Conservation (phyloP, 2,888 invertebrate genomes). For the Pyrrhosoma nymphula region DNA sequence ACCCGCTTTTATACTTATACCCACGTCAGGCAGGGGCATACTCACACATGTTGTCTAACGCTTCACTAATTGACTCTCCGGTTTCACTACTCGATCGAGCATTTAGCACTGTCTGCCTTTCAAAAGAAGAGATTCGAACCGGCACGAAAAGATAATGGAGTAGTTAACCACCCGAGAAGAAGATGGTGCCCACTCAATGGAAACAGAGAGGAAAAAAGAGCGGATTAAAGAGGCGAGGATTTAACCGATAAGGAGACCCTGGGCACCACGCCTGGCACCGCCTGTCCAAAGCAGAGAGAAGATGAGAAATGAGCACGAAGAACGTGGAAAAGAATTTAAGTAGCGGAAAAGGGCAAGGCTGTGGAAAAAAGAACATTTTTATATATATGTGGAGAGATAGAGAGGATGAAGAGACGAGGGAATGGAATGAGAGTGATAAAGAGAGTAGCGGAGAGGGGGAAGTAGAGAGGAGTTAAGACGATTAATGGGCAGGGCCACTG, state of each 20-base stretch:
- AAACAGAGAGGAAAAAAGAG: background rate
- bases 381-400: background rate
- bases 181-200: background rate
- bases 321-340: background rate
- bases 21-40: no score
- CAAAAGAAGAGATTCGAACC: background rate
- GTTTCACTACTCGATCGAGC: background rate
- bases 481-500: conserved; percentile 25
- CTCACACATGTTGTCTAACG: no score
- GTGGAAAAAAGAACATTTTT: background rate
- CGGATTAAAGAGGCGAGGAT: background rate
- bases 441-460: background rate
- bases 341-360: background rate
- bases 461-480: background rate
- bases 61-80: background rate
- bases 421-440: background rate
- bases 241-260: background rate
- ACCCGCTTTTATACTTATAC: no score
- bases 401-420: background rate
- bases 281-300: background rate
- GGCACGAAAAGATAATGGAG: background rate
- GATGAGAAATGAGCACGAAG: conserved; percentile 12
- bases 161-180: background rate
- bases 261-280: background rate
- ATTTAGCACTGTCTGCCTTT: background rate